Conservation (phyloP, 2,888 invertebrate genomes). For the Acanthoscelides obtectus region DNA sequence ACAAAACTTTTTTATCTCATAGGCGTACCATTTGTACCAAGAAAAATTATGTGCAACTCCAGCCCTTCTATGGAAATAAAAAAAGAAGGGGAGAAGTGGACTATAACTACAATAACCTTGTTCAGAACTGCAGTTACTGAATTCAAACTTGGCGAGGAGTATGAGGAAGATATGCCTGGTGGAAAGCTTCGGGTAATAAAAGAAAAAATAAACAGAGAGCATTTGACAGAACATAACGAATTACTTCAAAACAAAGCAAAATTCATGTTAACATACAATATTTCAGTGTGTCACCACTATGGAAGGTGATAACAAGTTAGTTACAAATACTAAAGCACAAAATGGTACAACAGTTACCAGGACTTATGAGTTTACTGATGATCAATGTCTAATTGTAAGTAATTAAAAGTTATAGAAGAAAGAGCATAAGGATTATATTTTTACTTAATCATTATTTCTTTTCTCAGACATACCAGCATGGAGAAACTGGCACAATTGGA, state of each 20-base stretch:
- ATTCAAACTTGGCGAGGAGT: slow-evolving; percentile 59
- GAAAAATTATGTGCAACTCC: slow-evolving; percentile 61
- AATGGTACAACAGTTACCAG: slow-evolving; percentile 43
- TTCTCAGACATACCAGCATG: slow-evolving; percentile 57
- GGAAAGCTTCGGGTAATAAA: slow-evolving; percentile 45
- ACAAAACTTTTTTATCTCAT: slow-evolving; percentile 2
- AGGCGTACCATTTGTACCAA: slow-evolving; percentile 62
- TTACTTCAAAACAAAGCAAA: no score
- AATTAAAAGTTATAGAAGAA: slow-evolving; percentile 4
- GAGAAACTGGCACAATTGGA: slow-evolving; percentile 49
- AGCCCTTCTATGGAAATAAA: slow-evolving; percentile 58
- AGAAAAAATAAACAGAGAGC: no score
- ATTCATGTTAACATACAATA: slow-evolving; percentile 3
- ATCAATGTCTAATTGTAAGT: slow-evolving; percentile 36
- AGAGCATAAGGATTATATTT: background rate
- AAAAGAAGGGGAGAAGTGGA: slow-evolving; percentile 54
- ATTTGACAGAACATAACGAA: no score
- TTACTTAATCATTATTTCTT: slow-evolving; percentile 1
- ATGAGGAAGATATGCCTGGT: slow-evolving; percentile 61
- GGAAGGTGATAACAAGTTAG: slow-evolving; percentile 50
- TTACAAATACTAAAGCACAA: slow-evolving; percentile 44
- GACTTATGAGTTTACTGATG: slow-evolving; percentile 45
- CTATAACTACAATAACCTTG: slow-evolving; percentile 54
- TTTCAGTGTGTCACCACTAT: slow-evolving; percentile 55
- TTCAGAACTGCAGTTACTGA: slow-evolving; percentile 52